These are phyloP conservation scores for Ectropis crepuscularia DNA, from an alignment of 2,888 invertebrate species.

Conservation along the genomic window DNA sequence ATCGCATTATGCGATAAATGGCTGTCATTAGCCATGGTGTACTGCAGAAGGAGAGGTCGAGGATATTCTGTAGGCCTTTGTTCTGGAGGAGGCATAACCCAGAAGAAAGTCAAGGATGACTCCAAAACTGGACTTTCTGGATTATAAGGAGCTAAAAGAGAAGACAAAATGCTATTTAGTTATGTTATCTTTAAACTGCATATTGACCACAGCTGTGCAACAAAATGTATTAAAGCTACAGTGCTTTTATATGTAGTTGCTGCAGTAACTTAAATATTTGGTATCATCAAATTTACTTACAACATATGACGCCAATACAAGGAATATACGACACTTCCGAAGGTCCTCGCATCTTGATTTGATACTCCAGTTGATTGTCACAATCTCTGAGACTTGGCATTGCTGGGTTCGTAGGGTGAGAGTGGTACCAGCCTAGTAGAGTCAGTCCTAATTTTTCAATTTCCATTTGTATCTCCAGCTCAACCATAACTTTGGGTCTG, in stretches of 20 bases:
- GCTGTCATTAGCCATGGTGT: constrained; percentile 92
- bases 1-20: constrained; percentile 92
- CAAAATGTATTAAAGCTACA: too few species aligned
- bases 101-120: constrained; percentile 94
- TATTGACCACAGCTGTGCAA: neutral
- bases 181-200: neutral
- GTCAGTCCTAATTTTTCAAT: constrained; percentile 93
- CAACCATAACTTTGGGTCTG: constrained; percentile 90
- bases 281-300: constrained; percentile 84
- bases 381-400: constrained; percentile 95
- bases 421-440: constrained; percentile 98
- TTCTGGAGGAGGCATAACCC: constrained; percentile 98
- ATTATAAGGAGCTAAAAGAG: constrained; percentile 90
- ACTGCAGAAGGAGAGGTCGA: constrained; percentile 95
- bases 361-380: constrained; percentile 96
- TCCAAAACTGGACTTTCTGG: constrained; percentile 92
- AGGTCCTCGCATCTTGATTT: constrained; percentile 96
- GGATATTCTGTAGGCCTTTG: constrained; percentile 96
- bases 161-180: neutral
- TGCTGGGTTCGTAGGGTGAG: constrained; percentile 94
- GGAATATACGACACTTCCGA: constrained; percentile 97
- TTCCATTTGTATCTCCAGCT: constrained; percentile 92
- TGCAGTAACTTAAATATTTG: neutral
- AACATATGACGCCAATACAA: constrained; percentile 95
- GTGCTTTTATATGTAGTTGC: too few species aligned